Conservation (phyloP, 2,797 vertebrate species). For the Hemitrygon akajei region DNA sequence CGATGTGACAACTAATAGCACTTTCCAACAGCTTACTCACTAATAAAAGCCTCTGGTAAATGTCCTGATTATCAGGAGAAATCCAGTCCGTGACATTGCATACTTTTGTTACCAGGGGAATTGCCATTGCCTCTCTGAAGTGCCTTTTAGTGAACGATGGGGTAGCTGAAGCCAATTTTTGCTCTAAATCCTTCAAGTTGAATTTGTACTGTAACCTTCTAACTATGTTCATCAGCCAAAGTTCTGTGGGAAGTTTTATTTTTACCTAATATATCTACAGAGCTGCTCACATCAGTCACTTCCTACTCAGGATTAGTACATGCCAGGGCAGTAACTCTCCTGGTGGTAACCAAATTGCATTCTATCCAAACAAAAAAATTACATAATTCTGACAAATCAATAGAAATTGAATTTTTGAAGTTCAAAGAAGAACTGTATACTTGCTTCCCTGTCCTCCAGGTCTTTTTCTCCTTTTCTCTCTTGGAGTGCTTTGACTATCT, state of each 20-base stretch:
- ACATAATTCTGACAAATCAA: background rate
- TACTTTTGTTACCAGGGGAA: conserved; percentile 25
- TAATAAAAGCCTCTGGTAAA: background rate
- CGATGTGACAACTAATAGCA: too few relatives aligned
- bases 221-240: conserved; percentile 31
- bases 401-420: background rate
- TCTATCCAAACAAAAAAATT: background rate
- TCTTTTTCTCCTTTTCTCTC: background rate
- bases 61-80: conserved; percentile 12
- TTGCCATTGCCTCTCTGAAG: conserved; percentile 13
- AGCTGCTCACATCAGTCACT: background rate
- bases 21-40: background rate
- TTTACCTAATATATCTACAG: background rate
- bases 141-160: conserved; percentile 3
- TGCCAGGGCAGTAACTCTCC: background rate
- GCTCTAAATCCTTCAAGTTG: conserved; percentile 10
- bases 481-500: background rate
- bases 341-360: background rate
- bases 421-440: background rate
- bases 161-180: background rate
- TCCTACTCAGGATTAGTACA: background rate
- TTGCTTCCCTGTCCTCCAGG: background rate
- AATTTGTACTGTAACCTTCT: background rate
- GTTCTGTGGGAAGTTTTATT: conserved; percentile 35
- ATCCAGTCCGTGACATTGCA: conserved; percentile 6